Evolutionary conservation across 1,140 invertebrate species (phyloP).

Genomic region (Stegodyphus mimosarum): DNA sequence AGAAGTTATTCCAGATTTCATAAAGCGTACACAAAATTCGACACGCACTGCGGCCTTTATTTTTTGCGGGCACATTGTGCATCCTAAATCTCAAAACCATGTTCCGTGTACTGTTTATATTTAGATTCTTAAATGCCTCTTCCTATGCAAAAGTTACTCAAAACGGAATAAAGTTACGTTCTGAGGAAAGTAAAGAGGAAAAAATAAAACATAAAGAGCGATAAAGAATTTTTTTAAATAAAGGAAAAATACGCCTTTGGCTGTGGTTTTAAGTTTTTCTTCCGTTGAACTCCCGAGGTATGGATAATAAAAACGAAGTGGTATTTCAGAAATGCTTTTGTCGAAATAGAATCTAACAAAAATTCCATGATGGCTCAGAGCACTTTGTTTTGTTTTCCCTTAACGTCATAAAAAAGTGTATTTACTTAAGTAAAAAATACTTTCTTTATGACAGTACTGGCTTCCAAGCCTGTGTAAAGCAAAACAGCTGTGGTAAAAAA

Average conservation of each 20-base stretch:
- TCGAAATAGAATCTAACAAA: too few species aligned
- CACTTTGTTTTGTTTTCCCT: too few species aligned
- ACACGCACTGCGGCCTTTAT: background rate
- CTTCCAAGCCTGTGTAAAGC: too few species aligned
- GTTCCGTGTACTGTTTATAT: background rate
- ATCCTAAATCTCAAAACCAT: background rate
- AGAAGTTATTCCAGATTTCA: background rate
- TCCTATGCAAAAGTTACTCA: slow-evolving; percentile 25
- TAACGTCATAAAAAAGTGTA: too few species aligned
- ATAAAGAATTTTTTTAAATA: background rate
- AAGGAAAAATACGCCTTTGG: background rate
- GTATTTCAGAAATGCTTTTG: background rate
- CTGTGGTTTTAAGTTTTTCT: background rate
- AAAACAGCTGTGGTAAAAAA: too few species aligned
- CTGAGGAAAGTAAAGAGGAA: background rate
- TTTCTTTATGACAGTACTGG: too few species aligned
- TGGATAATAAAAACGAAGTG: background rate
- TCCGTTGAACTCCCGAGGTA: slow-evolving; percentile 11
- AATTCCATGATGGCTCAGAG: too few species aligned
- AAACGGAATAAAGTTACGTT: background rate
- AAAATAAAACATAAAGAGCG: background rate
- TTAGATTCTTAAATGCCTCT: slow-evolving; percentile 5
- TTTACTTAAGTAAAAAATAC: too few species aligned
- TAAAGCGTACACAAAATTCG: slow-evolving; percentile 17
- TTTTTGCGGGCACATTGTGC: background rate